A percentile compares a stretch with the other conserved stretches of the same genome.
These are phyloP conservation scores for Podocnemis expansa DNA, from an alignment of 2,113 vertebrate genomes.

Conservation along the genomic window DNA sequence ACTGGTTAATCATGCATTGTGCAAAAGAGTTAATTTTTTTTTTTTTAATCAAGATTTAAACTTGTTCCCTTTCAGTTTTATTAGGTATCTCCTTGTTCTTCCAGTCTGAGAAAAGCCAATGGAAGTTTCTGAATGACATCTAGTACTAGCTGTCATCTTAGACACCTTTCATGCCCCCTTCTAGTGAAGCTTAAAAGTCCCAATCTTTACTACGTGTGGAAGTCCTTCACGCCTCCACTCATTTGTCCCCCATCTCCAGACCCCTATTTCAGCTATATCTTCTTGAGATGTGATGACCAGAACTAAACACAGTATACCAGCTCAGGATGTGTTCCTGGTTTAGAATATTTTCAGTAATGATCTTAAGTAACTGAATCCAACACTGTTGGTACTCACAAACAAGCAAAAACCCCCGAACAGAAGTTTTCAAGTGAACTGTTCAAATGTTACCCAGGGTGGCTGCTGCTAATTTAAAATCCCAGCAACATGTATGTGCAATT, in stretches of 20 bases:
- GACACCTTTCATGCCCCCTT: not conserved
- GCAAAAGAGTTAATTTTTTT: not conserved
- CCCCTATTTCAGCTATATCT: not conserved
- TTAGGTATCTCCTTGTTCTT: not conserved
- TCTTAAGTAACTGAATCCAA: not conserved
- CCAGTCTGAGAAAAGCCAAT: not conserved
- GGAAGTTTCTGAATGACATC: not conserved
- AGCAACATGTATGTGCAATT: slow-evolving; percentile 39
- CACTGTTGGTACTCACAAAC: not conserved
- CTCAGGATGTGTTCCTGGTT: slow-evolving; percentile 11
- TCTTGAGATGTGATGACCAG: not conserved
- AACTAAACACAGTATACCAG: not conserved
- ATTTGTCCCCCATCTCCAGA: slow-evolving; percentile 48
- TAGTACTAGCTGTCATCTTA: not conserved
- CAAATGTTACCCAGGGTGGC: slow-evolving; percentile 33
- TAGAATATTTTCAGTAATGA: not conserved
- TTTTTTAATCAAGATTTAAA: not conserved
- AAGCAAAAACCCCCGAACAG: not conserved
- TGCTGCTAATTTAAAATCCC: slow-evolving; percentile 53
- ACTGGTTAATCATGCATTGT: not conserved
- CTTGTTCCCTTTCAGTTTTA: not conserved
- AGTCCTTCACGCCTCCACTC: not conserved
- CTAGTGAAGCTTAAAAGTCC: slow-evolving; percentile 15
- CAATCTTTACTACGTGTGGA: not conserved
- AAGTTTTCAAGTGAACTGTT: not conserved